phyloP scores from a whole-genome alignment of 2,113 vertebrate species.

The Azemiops feae region DNA sequence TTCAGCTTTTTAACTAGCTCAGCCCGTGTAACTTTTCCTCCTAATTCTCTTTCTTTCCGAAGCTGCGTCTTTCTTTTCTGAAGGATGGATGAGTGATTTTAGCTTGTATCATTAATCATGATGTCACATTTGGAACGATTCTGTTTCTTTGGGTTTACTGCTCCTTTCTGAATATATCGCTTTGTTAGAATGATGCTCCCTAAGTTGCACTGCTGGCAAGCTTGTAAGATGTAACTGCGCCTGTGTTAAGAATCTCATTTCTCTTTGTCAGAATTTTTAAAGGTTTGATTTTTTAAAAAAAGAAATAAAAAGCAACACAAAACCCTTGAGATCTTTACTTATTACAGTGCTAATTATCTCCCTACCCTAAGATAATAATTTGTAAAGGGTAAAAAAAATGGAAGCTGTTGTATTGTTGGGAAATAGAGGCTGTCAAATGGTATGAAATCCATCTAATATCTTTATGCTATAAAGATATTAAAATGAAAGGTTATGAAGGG shows the following conservation, averaged over 20 bases:
- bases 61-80: conserved; percentile 32
- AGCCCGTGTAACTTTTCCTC: not conserved
- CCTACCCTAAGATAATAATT: not conserved
- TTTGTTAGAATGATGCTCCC: conserved; percentile 57
- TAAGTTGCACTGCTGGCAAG: conserved; percentile 53
- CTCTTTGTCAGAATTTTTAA: conserved; percentile 36
- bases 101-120: conserved; percentile 37
- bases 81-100: conserved; percentile 8
- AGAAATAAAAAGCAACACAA: not conserved
- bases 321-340: not conserved
- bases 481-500: not conserved
- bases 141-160: conserved; percentile 63
- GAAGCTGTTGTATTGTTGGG: not conserved
- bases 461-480: not conserved
- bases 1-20: not conserved
- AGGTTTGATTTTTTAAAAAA: not conserved
- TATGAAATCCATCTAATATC: not conserved
- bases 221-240: conserved; percentile 57
- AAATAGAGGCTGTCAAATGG: not conserved
- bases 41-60: not conserved
- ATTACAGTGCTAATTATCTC: not conserved
- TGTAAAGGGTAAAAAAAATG: not conserved
- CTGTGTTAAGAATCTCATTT: conserved; percentile 53
- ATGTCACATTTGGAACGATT: conserved; percentile 57
- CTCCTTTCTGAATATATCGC: conserved; percentile 55